Conservation (phyloP, 1,140 invertebrate genomes). For the Planococcus citri region DNA sequence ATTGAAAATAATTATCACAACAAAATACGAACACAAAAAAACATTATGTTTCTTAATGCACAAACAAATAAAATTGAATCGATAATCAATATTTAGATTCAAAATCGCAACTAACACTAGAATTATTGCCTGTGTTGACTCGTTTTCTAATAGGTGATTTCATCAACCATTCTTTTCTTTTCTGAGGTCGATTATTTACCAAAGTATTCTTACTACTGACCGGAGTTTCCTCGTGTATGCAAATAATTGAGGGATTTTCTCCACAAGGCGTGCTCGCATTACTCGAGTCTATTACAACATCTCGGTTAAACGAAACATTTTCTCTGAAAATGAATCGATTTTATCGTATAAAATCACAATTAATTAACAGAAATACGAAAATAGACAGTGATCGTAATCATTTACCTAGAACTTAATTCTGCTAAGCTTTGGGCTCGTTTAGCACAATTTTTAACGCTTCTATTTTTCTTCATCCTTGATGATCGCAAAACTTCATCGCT, state of each 20-base stretch:
- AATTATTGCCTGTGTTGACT: neutral
- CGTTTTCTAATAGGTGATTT: neutral
- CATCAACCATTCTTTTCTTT: neutral
- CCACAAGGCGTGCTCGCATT: no score
- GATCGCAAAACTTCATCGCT: neutral
- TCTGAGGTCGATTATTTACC: neutral
- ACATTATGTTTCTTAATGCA: no score
- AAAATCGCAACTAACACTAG: neutral
- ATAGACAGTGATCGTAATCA: neutral
- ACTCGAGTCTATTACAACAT: neutral
- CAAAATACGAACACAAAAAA: no score
- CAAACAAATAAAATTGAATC: neutral
- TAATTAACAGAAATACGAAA: no score
- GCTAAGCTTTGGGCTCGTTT: neutral
- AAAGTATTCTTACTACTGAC: neutral
- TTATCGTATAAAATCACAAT: neutral
- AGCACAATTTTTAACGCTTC: neutral
- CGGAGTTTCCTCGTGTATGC: neutral
- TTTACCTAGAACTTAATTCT: neutral
- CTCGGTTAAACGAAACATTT: neutral
- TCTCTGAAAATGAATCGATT: no score
- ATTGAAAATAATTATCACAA: no score
- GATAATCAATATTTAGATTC: neutral
- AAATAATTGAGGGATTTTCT: neutral
- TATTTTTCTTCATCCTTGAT: neutral